Conservation (phyloP, 2,113 vertebrate genomes). For the Thamnophis sirtalis region DNA sequence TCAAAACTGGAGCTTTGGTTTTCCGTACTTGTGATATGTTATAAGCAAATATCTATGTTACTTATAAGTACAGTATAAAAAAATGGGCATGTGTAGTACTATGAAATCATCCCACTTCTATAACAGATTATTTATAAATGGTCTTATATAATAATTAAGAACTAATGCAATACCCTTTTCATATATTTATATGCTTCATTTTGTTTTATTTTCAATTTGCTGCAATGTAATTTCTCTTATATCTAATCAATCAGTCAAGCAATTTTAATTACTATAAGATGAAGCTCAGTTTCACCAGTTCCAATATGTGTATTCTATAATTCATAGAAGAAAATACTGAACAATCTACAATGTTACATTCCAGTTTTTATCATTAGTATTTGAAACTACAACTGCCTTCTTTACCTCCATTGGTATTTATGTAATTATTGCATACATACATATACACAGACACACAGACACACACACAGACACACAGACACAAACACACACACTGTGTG, state of each 20-base stretch:
- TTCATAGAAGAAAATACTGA: background rate
- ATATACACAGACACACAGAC: no score
- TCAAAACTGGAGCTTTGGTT: background rate
- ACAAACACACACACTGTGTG: no score
- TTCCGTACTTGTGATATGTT: background rate
- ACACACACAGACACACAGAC: no score
- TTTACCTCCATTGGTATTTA: background rate
- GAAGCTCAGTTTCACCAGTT: background rate
- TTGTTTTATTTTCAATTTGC: background rate
- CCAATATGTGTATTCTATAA: background rate
- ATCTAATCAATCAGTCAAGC: constrained; percentile 7
- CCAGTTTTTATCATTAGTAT: background rate
- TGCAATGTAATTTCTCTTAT: background rate
- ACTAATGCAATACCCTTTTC: background rate
- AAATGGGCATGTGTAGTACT: constrained; percentile 55
- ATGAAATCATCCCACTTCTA: constrained; percentile 5
- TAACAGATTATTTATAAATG: constrained; percentile 6
- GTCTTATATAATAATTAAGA: constrained; percentile 14
- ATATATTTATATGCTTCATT: background rate
- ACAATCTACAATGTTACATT: background rate
- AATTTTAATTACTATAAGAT: background rate
- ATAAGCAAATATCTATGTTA: constrained; percentile 45
- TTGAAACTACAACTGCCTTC: background rate
- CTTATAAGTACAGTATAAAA: constrained; percentile 46
- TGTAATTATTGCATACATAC: background rate